A percentile compares a stretch with the other conserved stretches of the same genome.
phyloP scores from a whole-genome alignment of 2,797 vertebrate species.

The Dryobates pubescens region DNA sequence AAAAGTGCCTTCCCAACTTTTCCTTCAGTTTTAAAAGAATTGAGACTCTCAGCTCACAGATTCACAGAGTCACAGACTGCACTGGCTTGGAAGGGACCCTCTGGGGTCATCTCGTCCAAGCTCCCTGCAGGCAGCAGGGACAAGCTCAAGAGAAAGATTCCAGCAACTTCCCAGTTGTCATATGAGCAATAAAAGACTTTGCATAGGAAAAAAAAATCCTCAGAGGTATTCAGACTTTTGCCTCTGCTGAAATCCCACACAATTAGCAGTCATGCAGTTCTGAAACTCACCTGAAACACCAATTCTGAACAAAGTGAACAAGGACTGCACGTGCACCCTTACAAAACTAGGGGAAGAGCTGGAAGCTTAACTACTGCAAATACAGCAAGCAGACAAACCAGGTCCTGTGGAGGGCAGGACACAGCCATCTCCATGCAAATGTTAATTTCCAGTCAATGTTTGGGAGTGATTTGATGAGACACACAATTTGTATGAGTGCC shows the following conservation, averaged over 20 bases:
- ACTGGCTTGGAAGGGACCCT: too few species aligned
- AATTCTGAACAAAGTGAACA: background rate
- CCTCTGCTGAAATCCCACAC: background rate
- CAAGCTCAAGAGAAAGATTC: background rate
- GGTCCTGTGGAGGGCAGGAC: background rate
- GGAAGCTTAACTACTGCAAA: constrained; percentile 4
- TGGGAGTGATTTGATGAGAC: background rate
- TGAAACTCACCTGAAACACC: background rate
- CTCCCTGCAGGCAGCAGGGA: too few species aligned
- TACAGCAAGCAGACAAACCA: background rate
- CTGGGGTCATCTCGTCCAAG: too few species aligned
- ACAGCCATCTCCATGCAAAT: background rate
- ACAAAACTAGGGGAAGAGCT: background rate
- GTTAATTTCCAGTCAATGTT: background rate
- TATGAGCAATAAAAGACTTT: background rate
- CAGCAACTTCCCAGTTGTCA: constrained; percentile 7
- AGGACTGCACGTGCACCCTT: background rate
- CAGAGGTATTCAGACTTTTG: background rate
- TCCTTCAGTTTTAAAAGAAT: constrained; percentile 31
- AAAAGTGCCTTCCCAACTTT: constrained; percentile 24
- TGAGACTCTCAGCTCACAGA: background rate
- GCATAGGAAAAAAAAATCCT: background rate
- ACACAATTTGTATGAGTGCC: background rate
- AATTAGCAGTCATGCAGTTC: background rate
- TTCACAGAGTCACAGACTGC: too few species aligned